Percentiles rank a stretch among this genome's conserved stretches.
phyloP scores from a whole-genome alignment of 2,888 invertebrate genomes.

The Lottia gigantea region DNA sequence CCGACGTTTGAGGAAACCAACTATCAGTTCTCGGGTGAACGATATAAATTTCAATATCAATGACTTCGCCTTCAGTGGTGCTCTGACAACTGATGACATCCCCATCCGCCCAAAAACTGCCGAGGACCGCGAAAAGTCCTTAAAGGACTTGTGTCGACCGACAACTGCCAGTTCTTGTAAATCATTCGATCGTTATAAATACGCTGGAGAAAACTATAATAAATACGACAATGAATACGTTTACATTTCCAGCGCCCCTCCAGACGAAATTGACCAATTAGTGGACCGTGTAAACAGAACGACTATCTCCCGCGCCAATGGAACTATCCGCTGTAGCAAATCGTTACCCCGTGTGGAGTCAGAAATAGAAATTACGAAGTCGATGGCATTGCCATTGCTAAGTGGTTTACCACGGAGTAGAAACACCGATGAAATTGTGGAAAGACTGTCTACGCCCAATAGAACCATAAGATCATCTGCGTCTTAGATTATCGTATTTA shows the following conservation, averaged over 20 bases:
- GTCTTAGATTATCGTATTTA: too few relatives aligned
- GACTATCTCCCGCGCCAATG: slow-evolving; percentile 23
- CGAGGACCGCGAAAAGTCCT: slow-evolving; percentile 25
- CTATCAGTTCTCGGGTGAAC: slow-evolving; percentile 21
- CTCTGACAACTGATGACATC: neutral
- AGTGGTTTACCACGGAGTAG: slow-evolving; percentile 27
- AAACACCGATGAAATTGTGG: slow-evolving; percentile 29
- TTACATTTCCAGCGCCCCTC: slow-evolving; percentile 17
- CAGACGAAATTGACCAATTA: slow-evolving; percentile 24
- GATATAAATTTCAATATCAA: neutral
- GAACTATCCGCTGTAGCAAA: slow-evolving; percentile 14
- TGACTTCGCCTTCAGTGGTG: neutral
- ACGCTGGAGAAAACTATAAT: slow-evolving; percentile 15
- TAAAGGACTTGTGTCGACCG: slow-evolving; percentile 28
- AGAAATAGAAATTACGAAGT: neutral
- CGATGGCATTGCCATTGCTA: slow-evolving; percentile 23
- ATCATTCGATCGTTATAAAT: slow-evolving; percentile 23
- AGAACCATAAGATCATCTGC: too few relatives aligned
- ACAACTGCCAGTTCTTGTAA: slow-evolving; percentile 32
- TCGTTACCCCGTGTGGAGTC: slow-evolving; percentile 7
- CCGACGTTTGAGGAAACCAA: slow-evolving; percentile 30
- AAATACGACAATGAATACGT: slow-evolving; percentile 26
- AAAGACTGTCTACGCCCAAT: slow-evolving; percentile 20
- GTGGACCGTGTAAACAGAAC: slow-evolving; percentile 27
- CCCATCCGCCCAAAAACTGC: slow-evolving; percentile 1